Conservation (phyloP, 2,797 vertebrate species). For the Heliangelus exortis region DNA sequence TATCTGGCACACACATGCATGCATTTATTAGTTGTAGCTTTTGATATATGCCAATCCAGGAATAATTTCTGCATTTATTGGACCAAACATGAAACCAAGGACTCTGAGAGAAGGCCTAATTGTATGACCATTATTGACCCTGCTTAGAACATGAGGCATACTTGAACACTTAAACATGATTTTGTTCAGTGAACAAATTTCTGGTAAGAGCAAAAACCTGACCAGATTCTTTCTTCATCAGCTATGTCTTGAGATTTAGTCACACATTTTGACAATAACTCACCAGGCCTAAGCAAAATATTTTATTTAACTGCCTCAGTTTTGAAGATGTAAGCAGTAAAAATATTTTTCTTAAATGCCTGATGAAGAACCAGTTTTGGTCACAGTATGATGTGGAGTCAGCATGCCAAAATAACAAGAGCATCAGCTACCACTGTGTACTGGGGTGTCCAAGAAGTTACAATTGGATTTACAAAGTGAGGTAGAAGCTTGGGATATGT, state of each 20-base stretch:
- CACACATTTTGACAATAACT: neutral
- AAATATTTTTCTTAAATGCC: constrained; percentile 10
- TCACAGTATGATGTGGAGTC: neutral
- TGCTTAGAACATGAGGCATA: neutral
- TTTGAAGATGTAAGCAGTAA: neutral
- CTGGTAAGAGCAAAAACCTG: neutral
- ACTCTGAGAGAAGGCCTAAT: neutral
- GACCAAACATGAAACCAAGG: neutral
- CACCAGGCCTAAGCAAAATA: neutral
- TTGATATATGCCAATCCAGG: neutral
- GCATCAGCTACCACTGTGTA: neutral
- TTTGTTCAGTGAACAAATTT: neutral
- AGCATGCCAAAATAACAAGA: neutral
- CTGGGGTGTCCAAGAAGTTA: neutral
- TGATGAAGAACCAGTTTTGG: neutral
- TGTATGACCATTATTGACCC: neutral
- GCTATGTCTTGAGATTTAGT: neutral
- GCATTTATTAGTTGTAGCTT: neutral
- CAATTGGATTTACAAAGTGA: neutral
- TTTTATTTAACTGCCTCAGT: neutral
- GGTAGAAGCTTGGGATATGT: neutral
- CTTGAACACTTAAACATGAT: neutral
- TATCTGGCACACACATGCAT: neutral
- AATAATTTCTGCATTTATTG: neutral
- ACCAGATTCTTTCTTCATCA: neutral